Base-by-base conservation (phyloP, 2,113 vertebrate species). In the Boleophthalmus pectinirostris region DNA sequence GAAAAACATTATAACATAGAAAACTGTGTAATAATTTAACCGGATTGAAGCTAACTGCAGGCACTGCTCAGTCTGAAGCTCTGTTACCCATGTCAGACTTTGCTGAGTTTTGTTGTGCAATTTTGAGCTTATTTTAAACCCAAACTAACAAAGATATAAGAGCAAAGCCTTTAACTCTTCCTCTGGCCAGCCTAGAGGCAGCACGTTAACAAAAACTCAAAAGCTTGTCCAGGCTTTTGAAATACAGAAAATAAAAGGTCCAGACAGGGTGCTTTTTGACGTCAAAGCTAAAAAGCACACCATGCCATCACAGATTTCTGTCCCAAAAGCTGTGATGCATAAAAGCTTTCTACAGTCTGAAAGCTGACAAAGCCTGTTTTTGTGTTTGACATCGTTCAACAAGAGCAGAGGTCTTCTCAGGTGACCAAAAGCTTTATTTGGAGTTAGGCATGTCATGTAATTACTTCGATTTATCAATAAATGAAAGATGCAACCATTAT, bases 261-360 rank as follows among this genome's bases (percentile, higher is more conserved):
- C 38, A 85, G 49, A 15, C 11, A 29, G 82, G 89, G 88, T 84
- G 78, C 24, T 65, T 87, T 87, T 78, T 61, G 0, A 86, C 25
- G 56, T 70, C 53, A 29, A 1, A 3, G 47, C 45, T 70, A 71
- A 78, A 78, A 79, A 79, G 74, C 67, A 54, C 0, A 70, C 33
- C 45, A 43, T 61, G 65, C 70, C 58, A 1, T n/a, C 23, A 29
- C 46, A 69, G 67, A 77, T 77, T 65, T 82, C 54, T 35, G 38
- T 74, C 83, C 65, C 24, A 1, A 18, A 75, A 77, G 68, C 72
- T 23, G 69, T 86, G 81, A 83, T 81, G 89, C 75, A 73, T 75
- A 86, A 88, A 90, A 73, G 79, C 81, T 87, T 85, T 87, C 24
- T 70, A 74, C 65, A 70, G 72, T 68, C 75, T 71, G 66, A 86